Base-by-base conservation (phyloP, 2,113 vertebrate species). In the Cephalophus harveyi region DNA sequence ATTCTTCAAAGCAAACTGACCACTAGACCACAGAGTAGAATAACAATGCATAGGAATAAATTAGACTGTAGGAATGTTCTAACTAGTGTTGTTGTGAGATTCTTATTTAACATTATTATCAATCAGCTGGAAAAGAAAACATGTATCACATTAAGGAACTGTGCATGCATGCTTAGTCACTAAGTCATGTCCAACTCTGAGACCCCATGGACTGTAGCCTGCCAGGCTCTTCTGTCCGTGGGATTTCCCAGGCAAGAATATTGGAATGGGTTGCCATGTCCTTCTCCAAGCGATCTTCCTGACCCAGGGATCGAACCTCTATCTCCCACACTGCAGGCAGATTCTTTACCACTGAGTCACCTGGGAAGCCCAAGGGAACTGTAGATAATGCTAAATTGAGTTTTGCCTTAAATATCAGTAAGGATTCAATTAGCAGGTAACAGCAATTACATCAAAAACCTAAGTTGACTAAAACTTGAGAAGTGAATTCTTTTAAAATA, bases 391-490 rank as follows among this genome's bases (percentile, higher is more conserved):
- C 8, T 79, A 85, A 81, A 90, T 21, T 90, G 87, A 95, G 21
- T 96, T 93, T 93, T 87, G 46, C 48, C 74, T 57, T 27, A 76
- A 94, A 76, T 82, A 50, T 76, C 40, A 78, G 13, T 82, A 91
- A 97, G 13, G 23, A 96, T 19, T 36, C 25, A 89, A 64, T 71
- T 89, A 33, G 89, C 57, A 87, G 96, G 30, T 76, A 90, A 96
- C 48, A 78, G 0, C n/a, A 62, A 59, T 94, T 64, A 87, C 11
- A 28, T 81, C 40, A 67, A 87, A 95, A 93, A 84, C 76, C 40
- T 62, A 88, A 93, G 36, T 81, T 40, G n/a, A 95, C 54, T 67
- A 95, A 95, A 94, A 78, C n/a, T 85, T 78, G 43, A 93, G 76
- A 85, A 96, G 13, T 64, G 43, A 87, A 89, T 48, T 89, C 36